Percentiles rank a stretch among this genome's conserved stretches.
phyloP scores from a whole-genome alignment of 2,888 invertebrate genomes.

The Hipparchia sbordonii region DNA sequence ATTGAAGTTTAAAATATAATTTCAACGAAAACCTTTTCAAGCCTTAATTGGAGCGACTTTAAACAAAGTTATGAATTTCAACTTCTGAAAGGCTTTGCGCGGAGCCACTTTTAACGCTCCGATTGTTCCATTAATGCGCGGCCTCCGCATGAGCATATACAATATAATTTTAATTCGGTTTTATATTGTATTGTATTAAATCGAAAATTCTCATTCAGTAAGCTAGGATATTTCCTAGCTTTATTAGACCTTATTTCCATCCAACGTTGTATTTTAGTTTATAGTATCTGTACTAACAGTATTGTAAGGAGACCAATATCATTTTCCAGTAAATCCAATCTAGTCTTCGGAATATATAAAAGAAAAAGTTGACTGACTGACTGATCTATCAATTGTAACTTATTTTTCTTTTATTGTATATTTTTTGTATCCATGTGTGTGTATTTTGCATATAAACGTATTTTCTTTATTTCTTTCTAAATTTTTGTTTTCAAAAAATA shows the following conservation, averaged over 20 bases:
- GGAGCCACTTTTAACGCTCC: constrained; percentile 23
- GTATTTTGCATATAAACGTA: too few species aligned
- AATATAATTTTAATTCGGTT: constrained; percentile 2
- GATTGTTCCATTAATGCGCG: constrained; percentile 20
- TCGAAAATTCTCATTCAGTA: not conserved
- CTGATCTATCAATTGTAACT: too few species aligned
- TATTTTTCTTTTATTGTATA: too few species aligned
- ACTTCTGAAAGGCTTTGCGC: constrained; percentile 18
- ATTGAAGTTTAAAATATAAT: not conserved
- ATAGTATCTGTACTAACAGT: too few species aligned
- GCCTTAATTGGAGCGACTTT: constrained; percentile 22
- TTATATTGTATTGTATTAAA: constrained; percentile 6
- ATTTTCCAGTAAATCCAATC: too few species aligned
- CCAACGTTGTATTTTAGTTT: too few species aligned
- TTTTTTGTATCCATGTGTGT: too few species aligned
- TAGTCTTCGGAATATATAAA: too few species aligned
- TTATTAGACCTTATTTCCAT: not conserved
- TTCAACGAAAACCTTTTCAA: constrained; percentile 12
- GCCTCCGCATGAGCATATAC: not conserved
- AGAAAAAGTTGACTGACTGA: too few species aligned
- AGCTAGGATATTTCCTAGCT: not conserved
- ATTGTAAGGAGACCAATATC: too few species aligned
- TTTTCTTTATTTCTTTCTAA: too few species aligned
- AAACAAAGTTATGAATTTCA: constrained; percentile 26
- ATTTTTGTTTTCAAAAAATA: too few species aligned